Conservation (phyloP, 1,140 invertebrate species). For the Drosophila bifasciata region DNA sequence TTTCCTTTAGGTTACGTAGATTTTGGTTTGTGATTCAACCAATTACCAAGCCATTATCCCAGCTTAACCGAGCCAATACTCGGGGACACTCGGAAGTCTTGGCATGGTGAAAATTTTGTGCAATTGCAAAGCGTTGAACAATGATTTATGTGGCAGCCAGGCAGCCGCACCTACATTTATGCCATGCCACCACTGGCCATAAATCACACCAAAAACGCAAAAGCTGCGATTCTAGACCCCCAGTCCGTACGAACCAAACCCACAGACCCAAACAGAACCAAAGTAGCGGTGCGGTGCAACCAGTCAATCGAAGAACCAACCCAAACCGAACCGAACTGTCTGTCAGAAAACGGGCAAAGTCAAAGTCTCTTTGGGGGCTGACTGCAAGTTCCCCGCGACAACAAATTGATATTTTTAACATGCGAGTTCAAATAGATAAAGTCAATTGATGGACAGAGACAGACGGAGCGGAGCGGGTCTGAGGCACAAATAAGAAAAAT, state of each 20-base stretch:
- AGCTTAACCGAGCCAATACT: constrained; percentile 16
- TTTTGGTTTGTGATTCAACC: not conserved
- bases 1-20: too few relatives aligned
- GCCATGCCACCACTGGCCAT: constrained; percentile 74
- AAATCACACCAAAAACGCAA: constrained; percentile 79
- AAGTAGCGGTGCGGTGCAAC: not conserved
- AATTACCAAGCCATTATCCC: constrained; percentile 42
- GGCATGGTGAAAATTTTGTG: constrained; percentile 44
- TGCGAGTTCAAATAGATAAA: constrained; percentile 81
- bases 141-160: constrained; percentile 76
- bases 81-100: not conserved
- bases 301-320: constrained; percentile 12
- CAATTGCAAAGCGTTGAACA: constrained; percentile 66
- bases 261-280: not conserved
- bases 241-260: constrained; percentile 13
- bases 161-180: constrained; percentile 80
- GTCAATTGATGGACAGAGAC: constrained; percentile 76
- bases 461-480: constrained; percentile 33
- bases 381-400: constrained; percentile 55
- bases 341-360: constrained; percentile 46
- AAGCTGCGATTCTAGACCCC: constrained; percentile 55
- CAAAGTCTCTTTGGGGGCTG: constrained; percentile 52
- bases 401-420: constrained; percentile 82
- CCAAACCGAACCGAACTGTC: constrained; percentile 40
- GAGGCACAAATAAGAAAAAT: constrained; percentile 53